phyloP scores from a whole-genome alignment of 2,113 vertebrate genomes.

The Octodon degus region DNA sequence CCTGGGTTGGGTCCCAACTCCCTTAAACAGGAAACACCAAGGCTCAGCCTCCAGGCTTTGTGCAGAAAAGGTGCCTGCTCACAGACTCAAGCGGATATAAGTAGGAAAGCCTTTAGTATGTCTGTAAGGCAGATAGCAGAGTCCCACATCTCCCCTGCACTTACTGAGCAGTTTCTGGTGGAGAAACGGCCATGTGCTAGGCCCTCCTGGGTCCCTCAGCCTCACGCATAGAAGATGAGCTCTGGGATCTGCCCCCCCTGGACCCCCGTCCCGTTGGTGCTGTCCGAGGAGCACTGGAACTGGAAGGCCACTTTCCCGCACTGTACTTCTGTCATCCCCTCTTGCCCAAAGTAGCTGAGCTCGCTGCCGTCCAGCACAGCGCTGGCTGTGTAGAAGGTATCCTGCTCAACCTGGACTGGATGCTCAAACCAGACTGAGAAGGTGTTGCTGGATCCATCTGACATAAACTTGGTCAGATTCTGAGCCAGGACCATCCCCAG shows the following conservation, averaged over 20 bases:
- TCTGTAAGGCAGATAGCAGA: constrained; percentile 83
- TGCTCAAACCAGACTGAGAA: constrained; percentile 98
- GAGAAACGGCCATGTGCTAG: neutral
- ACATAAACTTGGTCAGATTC: constrained; percentile 93
- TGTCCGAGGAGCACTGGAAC: constrained; percentile 99
- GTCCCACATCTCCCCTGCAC: constrained; percentile 39
- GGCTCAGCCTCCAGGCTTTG: neutral
- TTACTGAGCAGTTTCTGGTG: accelerated
- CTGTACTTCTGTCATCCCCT: constrained; percentile 98
- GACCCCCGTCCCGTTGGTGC: constrained; percentile 98
- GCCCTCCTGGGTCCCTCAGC: neutral
- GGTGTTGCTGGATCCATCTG: constrained; percentile 95
- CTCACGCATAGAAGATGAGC: constrained; percentile 97
- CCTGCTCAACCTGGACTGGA: constrained; percentile 96
- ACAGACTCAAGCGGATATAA: constrained; percentile 87
- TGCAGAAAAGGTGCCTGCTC: constrained; percentile 84
- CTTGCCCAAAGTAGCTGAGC: constrained; percentile 99
- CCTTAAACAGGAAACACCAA: accelerated
- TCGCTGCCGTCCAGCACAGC: constrained; percentile 95
- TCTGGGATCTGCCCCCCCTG: constrained; percentile 99
- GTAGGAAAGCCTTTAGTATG: constrained; percentile 88
- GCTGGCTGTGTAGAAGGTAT: constrained; percentile 97
- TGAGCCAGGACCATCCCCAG: constrained; percentile 93
- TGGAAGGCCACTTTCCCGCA: constrained; percentile 97
- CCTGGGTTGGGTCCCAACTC: neutral